Base-by-base conservation (phyloP, 1,140 invertebrate genomes). In the Eumaeus atala region DNA sequence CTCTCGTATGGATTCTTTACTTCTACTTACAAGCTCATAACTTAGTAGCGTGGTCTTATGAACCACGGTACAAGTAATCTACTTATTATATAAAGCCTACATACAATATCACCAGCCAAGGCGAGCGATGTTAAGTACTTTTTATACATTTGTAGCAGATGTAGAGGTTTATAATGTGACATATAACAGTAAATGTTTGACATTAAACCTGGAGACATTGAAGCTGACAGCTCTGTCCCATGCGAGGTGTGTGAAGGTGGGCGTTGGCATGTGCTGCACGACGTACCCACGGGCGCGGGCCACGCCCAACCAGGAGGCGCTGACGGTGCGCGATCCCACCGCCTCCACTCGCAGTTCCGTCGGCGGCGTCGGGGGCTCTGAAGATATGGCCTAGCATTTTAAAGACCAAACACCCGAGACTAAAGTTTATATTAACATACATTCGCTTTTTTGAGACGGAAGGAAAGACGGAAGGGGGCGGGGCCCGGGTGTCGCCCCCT, bases 361-460 rank as follows among this genome's bases (percentile, higher is more conserved):
- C 0, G 87, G 87, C 1, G 83, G 77, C 0, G 73, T 80, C 0
- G 85, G 87, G 0, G 87, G 85, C 55, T 88, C 87, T 88, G 67
- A 1, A 57, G 34, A 17, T 10, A 18, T 16, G 3, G 5, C 21
- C 2, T 12, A 17, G 1, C 42, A 17, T 1, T 47, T 10, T 18
- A 7, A 10, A 9, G 21, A 7, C 11, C 14, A 44, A 0, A 10
- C 9, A 16, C 3, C 17, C 17, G 7, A 12, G 1, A 9, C 0
- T 9, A 11, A 9, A 16, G 12, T 42, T 42, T n/a, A n/a, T n/a
- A n/a, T n/a, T n/a, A n/a, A n/a, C n/a, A n/a, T n/a, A n/a, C n/a
- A n/a, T n/a, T n/a, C n/a, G n/a, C n/a, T n/a, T n/a, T n/a, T n/a
- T n/a, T n/a, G n/a, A n/a, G n/a, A n/a, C n/a, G n/a, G n/a, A n/a